Conservation (phyloP, 2,888 invertebrate species). For the Drosophila histrio region DNA sequence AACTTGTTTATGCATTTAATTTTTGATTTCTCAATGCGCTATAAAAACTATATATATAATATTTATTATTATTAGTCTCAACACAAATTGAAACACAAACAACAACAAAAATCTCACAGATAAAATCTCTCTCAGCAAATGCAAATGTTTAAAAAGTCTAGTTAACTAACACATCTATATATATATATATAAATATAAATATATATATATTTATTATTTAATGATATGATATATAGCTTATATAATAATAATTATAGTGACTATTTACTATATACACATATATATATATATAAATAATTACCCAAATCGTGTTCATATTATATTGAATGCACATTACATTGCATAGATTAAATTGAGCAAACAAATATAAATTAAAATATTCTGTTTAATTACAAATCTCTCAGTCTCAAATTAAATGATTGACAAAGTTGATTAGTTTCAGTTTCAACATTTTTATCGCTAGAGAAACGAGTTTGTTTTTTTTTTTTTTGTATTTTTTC, state of each 20-base stretch:
- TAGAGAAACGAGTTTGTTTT: conserved; percentile 37
- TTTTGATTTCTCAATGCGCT: conserved; percentile 44
- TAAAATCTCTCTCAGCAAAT: conserved; percentile 23
- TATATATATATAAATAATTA: no score
- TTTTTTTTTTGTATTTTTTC: conserved; percentile 16
- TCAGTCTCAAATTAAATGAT: conserved; percentile 37
- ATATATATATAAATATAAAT: conserved; percentile 23
- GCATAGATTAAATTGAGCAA: no score
- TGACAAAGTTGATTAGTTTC: conserved; percentile 51
- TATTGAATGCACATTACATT: conserved; percentile 60
- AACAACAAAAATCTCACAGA: conserved; percentile 19
- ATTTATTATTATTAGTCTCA: conserved; percentile 34
- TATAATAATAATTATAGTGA: conserved; percentile 68
- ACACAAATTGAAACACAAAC: conserved; percentile 23
- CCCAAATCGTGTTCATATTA: conserved; percentile 66
- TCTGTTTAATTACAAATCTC: conserved; percentile 18
- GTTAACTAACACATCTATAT: conserved; percentile 61
- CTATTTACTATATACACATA: conserved; percentile 64
- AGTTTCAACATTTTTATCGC: conserved; percentile 50
- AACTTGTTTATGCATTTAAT: conserved; percentile 61
- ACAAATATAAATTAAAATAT: conserved; percentile 28
- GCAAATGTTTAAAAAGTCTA: conserved; percentile 49
- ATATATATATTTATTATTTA: conserved; percentile 34
- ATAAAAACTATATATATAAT: conserved; percentile 28
- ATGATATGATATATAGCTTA: conserved; percentile 30